Conservation (phyloP, 2,888 invertebrate species). For the Rotaria sp. region DNA sequence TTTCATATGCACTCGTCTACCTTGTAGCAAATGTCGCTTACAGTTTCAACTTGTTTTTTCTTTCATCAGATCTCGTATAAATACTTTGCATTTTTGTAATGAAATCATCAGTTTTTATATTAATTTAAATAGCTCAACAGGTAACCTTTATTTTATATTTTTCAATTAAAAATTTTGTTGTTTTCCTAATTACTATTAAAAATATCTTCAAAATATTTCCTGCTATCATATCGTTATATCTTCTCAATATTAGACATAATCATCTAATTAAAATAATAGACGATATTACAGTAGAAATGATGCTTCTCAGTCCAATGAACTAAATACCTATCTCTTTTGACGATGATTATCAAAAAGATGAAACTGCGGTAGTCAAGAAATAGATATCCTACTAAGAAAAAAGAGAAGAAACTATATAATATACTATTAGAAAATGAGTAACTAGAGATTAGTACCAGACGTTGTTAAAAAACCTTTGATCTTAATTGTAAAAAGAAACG, state of each 20-base stretch:
- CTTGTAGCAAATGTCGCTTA: too few species aligned
- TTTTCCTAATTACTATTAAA: background rate
- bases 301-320: background rate
- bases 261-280: background rate
- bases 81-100: too few species aligned
- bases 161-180: too few species aligned
- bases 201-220: background rate
- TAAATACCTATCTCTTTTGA: background rate
- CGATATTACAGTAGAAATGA: background rate
- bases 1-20: too few species aligned
- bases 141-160: too few species aligned
- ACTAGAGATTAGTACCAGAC: too few species aligned
- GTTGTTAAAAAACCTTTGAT: too few species aligned
- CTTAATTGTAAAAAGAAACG: too few species aligned
- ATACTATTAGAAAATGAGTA: background rate
- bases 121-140: too few species aligned
- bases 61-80: too few species aligned
- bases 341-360: background rate
- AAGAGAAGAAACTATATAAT: background rate
- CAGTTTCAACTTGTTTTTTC: too few species aligned
- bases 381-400: background rate
- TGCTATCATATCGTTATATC: background rate
- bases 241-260: background rate
- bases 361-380: background rate
- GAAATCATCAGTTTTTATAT: too few species aligned